Percentiles rank a stretch among this genome's conserved stretches.
phyloP scores from a whole-genome alignment of 2,888 invertebrate species.

The Octodonta nipae region DNA sequence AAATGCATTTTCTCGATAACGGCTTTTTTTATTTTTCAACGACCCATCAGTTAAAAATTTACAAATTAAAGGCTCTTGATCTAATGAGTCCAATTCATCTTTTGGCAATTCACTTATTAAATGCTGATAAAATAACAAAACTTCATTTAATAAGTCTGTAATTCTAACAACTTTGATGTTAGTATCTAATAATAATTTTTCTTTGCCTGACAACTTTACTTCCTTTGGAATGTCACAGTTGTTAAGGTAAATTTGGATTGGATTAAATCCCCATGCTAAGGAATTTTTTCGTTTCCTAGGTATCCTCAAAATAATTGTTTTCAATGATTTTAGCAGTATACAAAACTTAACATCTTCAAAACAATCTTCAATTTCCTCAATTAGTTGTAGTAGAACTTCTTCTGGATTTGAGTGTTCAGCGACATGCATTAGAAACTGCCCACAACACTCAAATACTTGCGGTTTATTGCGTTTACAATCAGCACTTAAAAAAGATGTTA shows the following conservation, averaged over 20 bases:
- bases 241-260: constrained; percentile 47
- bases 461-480: too few relatives aligned
- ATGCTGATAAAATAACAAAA: too few relatives aligned
- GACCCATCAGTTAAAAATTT: constrained; percentile 55
- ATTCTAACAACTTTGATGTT: constrained; percentile 39
- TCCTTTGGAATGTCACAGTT: constrained; percentile 49
- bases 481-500: constrained; percentile 40
- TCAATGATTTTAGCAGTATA: constrained; percentile 51
- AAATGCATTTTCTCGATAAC: too few relatives aligned
- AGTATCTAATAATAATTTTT: constrained; percentile 51
- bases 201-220: constrained; percentile 47
- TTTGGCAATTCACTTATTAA: too few relatives aligned
- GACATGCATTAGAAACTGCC: constrained; percentile 47
- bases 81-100: too few relatives aligned
- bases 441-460: constrained; percentile 50
- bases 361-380: constrained; percentile 62
- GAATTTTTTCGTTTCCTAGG: constrained; percentile 49
- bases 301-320: constrained; percentile 47
- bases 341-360: constrained; percentile 58
- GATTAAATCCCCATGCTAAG: constrained; percentile 60
- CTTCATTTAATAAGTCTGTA: too few relatives aligned
- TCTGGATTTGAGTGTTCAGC: constrained; percentile 53
- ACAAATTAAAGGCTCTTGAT: too few relatives aligned
- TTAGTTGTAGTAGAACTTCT: constrained; percentile 61
- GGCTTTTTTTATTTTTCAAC: too few relatives aligned